Percentiles rank a stretch among this genome's conserved stretches.
phyloP scores from a whole-genome alignment of 2,797 vertebrate genomes.

The Phylloscopus collybita region DNA sequence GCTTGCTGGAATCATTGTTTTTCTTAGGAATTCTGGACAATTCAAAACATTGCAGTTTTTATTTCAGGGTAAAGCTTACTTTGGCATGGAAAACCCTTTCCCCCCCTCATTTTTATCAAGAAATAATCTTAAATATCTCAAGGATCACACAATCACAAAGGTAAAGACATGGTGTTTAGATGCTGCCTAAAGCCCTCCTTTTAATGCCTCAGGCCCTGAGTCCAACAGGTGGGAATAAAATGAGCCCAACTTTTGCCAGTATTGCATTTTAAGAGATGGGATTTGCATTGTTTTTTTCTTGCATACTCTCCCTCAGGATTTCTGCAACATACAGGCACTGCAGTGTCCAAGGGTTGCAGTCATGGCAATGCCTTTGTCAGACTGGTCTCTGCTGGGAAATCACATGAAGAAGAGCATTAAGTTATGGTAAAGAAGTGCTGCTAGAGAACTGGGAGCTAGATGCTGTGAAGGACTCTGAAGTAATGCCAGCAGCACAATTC shows the following conservation, averaged over 20 bases:
- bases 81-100: not conserved
- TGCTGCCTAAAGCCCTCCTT: not conserved
- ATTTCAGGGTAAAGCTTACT: not conserved
- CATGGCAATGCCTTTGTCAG: not conserved
- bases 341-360: not conserved
- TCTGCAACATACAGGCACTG: not conserved
- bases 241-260: not conserved
- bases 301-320: not conserved
- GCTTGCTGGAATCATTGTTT: not conserved
- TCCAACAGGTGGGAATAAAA: not conserved
- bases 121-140: not conserved
- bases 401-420: not conserved
- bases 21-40: not conserved
- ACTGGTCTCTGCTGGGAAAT: not conserved
- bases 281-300: not conserved
- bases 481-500: not conserved
- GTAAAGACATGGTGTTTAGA: not conserved
- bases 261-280: not conserved
- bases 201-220: not conserved
- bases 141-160: not conserved
- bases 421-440: not conserved
- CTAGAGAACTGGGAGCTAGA: not conserved
- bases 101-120: not conserved
- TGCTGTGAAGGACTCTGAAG: fast-evolving
- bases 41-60: not conserved